phyloP scores from a whole-genome alignment of 2,888 invertebrate species.

The Melieria omissa region DNA sequence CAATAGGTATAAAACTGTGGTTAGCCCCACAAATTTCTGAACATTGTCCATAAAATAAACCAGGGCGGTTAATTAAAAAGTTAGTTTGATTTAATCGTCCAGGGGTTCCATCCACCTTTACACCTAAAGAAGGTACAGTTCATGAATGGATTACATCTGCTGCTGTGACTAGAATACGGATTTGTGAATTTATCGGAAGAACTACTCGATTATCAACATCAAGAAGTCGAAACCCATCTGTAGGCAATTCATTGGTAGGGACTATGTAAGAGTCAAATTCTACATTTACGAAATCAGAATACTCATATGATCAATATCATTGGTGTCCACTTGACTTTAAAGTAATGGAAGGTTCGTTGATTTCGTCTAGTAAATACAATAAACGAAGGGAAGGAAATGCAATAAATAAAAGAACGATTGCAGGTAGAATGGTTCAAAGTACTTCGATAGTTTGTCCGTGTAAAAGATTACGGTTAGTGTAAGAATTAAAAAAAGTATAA shows the following conservation, averaged over 20 bases:
- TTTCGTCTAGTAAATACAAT: slow-evolving; percentile 73
- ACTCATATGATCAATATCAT: slow-evolving; percentile 78
- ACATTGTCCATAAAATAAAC: slow-evolving; percentile 80
- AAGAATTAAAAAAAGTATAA: slow-evolving; percentile 71
- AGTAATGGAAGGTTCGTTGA: slow-evolving; percentile 71
- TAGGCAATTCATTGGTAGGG: slow-evolving; percentile 64
- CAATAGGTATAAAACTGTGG: slow-evolving; percentile 84
- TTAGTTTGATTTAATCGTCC: slow-evolving; percentile 75
- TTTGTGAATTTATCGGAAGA: slow-evolving; percentile 72
- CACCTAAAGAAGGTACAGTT: slow-evolving; percentile 72
- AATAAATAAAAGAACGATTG: slow-evolving; percentile 70
- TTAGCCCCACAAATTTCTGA: slow-evolving; percentile 86
- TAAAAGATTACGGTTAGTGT: slow-evolving; percentile 70
- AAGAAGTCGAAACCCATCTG: slow-evolving; percentile 70
- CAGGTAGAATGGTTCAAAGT: slow-evolving; percentile 74
- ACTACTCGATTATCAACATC: slow-evolving; percentile 74
- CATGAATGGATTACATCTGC: slow-evolving; percentile 77
- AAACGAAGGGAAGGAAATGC: slow-evolving; percentile 67
- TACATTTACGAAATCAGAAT: slow-evolving; percentile 71
- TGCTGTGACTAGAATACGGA: slow-evolving; percentile 73
- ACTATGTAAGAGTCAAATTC: slow-evolving; percentile 75
- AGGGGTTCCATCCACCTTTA: slow-evolving; percentile 75
- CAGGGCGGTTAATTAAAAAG: slow-evolving; percentile 73
- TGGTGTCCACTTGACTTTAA: slow-evolving; percentile 75
- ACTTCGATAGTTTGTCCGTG: slow-evolving; percentile 69